Conservation (phyloP, 1,140 invertebrate species). For the Trissolcus basalis region DNA sequence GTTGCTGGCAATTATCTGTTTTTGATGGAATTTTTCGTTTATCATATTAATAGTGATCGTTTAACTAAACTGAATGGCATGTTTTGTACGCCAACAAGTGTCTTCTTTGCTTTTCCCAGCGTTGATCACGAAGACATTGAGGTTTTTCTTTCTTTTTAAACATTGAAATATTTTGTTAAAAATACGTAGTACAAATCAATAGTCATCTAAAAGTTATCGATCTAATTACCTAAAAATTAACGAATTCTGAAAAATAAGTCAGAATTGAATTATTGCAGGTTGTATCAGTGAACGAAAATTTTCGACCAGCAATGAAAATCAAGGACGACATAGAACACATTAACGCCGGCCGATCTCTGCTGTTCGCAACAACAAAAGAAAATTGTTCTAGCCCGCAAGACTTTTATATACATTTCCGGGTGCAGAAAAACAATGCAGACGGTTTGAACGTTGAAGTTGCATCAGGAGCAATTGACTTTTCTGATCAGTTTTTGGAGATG, state of each 20-base stretch:
- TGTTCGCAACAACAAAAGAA: conserved; percentile 62
- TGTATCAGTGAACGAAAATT: conserved; percentile 63
- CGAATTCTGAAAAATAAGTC: too few relatives aligned
- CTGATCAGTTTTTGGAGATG: conserved; percentile 63
- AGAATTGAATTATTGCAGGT: conserved; percentile 31
- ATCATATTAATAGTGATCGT: conserved; percentile 62
- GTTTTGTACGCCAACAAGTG: conserved; percentile 69
- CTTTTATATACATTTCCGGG: conserved; percentile 60
- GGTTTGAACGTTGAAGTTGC: conserved; percentile 63
- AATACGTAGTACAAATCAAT: too few relatives aligned
- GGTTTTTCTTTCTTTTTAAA: conserved; percentile 19
- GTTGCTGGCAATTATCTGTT: conserved; percentile 64
- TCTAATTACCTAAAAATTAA: too few relatives aligned
- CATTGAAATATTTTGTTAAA: background rate
- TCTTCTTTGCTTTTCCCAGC: conserved; percentile 64
- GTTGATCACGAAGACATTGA: conserved; percentile 62
- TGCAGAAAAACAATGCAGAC: conserved; percentile 65
- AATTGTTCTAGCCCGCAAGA: conserved; percentile 43
- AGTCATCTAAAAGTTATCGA: too few relatives aligned
- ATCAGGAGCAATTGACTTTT: conserved; percentile 63
- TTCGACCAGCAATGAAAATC: conserved; percentile 55
- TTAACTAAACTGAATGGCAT: conserved; percentile 67
- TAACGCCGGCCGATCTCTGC: conserved; percentile 64
- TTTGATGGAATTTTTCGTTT: conserved; percentile 69
- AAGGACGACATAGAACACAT: conserved; percentile 63